Conservation (phyloP, 2,888 invertebrate species). For the Lingula anatina region DNA sequence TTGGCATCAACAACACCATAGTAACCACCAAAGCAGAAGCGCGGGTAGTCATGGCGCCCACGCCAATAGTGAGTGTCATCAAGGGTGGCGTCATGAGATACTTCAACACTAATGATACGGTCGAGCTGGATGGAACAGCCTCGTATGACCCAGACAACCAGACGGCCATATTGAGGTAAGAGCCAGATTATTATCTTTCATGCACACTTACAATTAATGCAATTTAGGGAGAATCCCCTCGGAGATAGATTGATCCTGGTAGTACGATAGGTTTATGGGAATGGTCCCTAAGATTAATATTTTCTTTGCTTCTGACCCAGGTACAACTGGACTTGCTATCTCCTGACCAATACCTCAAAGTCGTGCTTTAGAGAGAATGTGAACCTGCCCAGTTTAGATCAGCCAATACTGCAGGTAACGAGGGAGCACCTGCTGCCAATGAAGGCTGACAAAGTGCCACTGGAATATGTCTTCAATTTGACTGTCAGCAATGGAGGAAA, state of each 20-base stretch:
- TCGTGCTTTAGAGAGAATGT: no score
- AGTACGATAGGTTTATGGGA: no score
- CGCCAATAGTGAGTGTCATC: constrained; percentile 24
- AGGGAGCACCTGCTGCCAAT: no score
- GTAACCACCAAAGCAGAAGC: constrained; percentile 22
- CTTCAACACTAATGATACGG: constrained; percentile 12
- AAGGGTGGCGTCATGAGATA: constrained; percentile 29
- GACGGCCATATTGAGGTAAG: no score
- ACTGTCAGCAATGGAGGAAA: constrained; percentile 19
- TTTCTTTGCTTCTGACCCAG: constrained; percentile 10
- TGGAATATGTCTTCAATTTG: constrained; percentile 28
- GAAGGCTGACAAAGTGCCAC: no score
- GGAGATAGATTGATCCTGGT: no score
- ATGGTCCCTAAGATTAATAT: no score
- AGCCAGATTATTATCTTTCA: background rate
- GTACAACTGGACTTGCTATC: constrained; percentile 19
- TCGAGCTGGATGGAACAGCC: constrained; percentile 27
- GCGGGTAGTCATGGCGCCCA: constrained; percentile 20
- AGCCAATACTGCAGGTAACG: no score
- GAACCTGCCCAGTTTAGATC: no score
- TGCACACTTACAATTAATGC: no score
- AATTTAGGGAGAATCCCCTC: no score
- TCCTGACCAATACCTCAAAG: no score
- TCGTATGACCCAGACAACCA: constrained; percentile 28
- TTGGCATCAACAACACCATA: constrained; percentile 28